Evolutionary conservation across 1,140 invertebrate genomes (phyloP).

Genomic region (Formica selysi): DNA sequence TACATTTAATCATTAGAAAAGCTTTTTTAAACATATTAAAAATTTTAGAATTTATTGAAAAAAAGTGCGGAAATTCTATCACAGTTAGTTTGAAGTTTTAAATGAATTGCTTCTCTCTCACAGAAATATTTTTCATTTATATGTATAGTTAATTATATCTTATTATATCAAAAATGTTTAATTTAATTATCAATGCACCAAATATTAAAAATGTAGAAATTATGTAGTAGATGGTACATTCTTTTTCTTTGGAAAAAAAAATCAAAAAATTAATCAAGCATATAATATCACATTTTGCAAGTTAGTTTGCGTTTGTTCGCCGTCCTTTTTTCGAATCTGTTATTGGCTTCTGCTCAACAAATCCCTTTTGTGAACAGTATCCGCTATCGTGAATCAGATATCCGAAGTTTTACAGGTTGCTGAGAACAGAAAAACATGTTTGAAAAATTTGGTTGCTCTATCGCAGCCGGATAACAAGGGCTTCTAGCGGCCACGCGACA

Average conservation of each 20-base stretch:
- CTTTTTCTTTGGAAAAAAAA: too few relatives aligned
- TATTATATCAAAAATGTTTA: conserved; percentile 12
- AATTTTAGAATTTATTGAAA: background rate
- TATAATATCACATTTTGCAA: background rate
- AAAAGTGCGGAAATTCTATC: background rate
- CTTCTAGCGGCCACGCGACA: conserved; percentile 40
- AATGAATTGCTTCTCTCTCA: background rate
- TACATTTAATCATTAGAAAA: background rate
- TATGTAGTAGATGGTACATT: background rate
- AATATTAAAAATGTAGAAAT: background rate
- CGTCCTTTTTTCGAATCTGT: background rate
- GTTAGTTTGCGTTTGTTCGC: background rate
- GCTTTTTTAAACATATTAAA: background rate
- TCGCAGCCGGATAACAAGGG: conserved; percentile 43
- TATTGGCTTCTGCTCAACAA: background rate
- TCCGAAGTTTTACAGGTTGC: conserved; percentile 13
- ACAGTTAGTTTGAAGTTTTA: background rate
- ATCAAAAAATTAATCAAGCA: background rate
- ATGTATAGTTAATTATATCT: background rate
- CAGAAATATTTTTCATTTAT: background rate
- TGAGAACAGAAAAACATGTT: conserved; percentile 1
- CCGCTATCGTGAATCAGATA: background rate
- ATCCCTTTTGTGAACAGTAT: conserved; percentile 11
- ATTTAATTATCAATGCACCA: conserved; percentile 15
- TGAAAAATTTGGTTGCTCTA: conserved; percentile 54